Conservation (phyloP, 2,113 vertebrate species). For the Isichthys henryi region DNA sequence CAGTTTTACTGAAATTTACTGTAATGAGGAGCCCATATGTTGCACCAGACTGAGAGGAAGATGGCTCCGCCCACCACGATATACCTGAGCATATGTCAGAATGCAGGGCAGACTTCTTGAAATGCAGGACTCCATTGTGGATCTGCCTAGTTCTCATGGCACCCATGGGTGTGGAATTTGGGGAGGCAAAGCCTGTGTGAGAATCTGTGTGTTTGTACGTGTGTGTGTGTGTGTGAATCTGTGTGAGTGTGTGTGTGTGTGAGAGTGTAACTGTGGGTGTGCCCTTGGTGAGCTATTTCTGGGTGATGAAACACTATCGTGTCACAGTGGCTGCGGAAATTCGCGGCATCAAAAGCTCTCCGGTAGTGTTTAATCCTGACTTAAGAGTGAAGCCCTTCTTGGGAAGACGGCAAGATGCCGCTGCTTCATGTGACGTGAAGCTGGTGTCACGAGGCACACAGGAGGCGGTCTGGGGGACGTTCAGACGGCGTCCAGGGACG, state of each 20-base stretch:
- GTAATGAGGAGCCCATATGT: constrained; percentile 12
- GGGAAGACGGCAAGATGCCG: background rate
- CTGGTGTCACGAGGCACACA: background rate
- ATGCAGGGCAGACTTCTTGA: background rate
- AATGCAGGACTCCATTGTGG: background rate
- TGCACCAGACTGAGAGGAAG: background rate
- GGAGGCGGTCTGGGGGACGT: background rate
- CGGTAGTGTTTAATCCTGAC: background rate
- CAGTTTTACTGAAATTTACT: background rate
- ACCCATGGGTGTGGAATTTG: background rate
- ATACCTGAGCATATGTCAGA: constrained; percentile 5
- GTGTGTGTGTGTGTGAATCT: background rate
- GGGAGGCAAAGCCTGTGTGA: background rate
- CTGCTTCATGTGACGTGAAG: background rate
- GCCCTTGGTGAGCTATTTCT: background rate
- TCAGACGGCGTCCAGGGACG: background rate
- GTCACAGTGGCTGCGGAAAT: background rate
- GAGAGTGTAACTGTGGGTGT: background rate
- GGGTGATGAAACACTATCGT: background rate
- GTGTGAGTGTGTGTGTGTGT: background rate
- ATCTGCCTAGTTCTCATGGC: too few species aligned
- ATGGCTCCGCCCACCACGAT: background rate
- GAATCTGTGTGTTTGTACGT: background rate
- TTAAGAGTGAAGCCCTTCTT: background rate
- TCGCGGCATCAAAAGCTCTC: background rate